A percentile compares a stretch with the other conserved stretches of the same genome.
These are phyloP conservation scores for Tringa solitaria DNA, from an alignment of 2,113 vertebrate genomes.

Conservation along the genomic window DNA sequence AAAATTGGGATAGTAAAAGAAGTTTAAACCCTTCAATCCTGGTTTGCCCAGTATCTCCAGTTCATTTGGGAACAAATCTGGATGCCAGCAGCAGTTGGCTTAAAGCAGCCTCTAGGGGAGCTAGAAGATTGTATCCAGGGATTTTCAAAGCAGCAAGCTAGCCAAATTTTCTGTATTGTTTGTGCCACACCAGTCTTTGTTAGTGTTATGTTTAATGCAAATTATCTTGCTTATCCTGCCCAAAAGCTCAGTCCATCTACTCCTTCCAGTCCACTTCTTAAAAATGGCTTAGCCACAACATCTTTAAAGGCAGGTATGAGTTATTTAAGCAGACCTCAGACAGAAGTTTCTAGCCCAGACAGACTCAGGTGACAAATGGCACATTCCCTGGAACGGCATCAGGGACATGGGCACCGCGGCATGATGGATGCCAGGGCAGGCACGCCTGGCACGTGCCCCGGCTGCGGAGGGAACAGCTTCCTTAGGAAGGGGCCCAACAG, in stretches of 20 bases:
- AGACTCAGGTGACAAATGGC: not conserved
- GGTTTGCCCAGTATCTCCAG: not conserved
- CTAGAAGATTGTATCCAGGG: conserved; percentile 14
- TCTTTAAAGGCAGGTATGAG: not conserved
- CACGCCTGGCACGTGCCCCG: not conserved
- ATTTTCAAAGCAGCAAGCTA: not conserved
- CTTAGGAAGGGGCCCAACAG: not conserved
- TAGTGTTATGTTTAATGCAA: not conserved
- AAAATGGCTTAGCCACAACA: not conserved
- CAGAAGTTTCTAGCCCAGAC: not conserved
- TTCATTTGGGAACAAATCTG: not conserved
- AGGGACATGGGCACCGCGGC: fast-evolving
- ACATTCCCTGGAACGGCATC: not conserved
- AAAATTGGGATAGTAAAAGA: not conserved
- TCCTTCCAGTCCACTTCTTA: not conserved
- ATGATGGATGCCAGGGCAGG: not conserved
- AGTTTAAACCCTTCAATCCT: not conserved
- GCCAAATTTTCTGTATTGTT: not conserved
- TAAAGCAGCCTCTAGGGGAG: conserved; percentile 47
- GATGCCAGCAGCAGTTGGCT: not conserved
- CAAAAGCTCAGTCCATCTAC: not conserved
- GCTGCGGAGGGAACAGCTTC: not conserved
- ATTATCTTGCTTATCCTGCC: not conserved
- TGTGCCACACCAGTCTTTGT: not conserved
- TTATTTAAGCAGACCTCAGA: not conserved